These are phyloP conservation scores for Megalops cyprinoides DNA, from an alignment of 2,797 vertebrate species.

Conservation along the genomic window DNA sequence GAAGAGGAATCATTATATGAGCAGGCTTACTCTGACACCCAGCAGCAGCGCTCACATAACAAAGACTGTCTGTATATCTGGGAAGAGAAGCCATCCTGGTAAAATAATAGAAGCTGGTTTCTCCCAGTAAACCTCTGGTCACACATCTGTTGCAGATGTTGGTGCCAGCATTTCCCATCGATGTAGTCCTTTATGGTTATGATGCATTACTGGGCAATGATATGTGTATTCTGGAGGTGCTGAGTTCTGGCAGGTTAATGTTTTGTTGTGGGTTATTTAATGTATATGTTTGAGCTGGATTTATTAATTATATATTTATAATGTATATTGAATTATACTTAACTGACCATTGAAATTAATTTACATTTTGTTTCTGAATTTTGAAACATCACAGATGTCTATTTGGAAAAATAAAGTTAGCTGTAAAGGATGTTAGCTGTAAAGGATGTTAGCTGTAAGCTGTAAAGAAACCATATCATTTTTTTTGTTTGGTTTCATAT, in stretches of 20 bases:
- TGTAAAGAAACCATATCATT: slow-evolving; percentile 29
- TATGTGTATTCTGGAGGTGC: background rate
- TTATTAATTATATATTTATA: slow-evolving; percentile 28
- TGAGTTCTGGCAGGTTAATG: slow-evolving; percentile 20
- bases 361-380: background rate
- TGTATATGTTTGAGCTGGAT: slow-evolving; percentile 21
- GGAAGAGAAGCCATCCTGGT: slow-evolving; percentile 11
- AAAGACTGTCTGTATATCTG: background rate
- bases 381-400: background rate
- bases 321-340: slow-evolving; percentile 28
- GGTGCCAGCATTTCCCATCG: no score
- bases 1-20: slow-evolving; percentile 9
- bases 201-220: background rate
- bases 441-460: slow-evolving; percentile 32
- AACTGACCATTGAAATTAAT: background rate
- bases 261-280: slow-evolving; percentile 10
- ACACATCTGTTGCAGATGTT: slow-evolving; percentile 2
- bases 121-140: background rate
- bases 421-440: slow-evolving; percentile 12
- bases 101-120: background rate
- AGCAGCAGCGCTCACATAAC: background rate
- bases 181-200: no score
- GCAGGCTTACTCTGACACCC: background rate
- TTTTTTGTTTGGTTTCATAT: slow-evolving; percentile 42
- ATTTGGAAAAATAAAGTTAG: slow-evolving; percentile 1